Conservation (phyloP, 2,797 vertebrate genomes). For the Phaenicophaeus curvirostris region DNA sequence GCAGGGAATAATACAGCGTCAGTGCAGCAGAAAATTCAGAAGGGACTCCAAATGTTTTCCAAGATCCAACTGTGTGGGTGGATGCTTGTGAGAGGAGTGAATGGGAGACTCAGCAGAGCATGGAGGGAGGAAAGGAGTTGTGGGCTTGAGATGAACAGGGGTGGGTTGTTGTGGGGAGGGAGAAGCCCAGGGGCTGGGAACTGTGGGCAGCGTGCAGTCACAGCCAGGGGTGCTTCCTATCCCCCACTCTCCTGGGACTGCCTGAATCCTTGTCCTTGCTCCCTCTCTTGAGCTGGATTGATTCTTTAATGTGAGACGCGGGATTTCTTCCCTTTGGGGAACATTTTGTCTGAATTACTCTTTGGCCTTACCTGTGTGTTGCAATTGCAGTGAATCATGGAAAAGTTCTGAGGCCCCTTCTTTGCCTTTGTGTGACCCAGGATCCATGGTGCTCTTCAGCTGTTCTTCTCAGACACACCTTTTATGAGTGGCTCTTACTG, state of each 20-base stretch:
- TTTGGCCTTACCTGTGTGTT: background rate
- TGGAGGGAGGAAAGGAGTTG: background rate
- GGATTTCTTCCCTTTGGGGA: background rate
- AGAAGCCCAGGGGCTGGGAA: background rate
- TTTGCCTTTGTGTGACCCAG: background rate
- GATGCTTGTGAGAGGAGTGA: background rate
- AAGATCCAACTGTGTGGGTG: background rate
- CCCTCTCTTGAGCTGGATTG: background rate
- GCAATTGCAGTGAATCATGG: fast-evolving
- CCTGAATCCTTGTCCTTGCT: background rate
- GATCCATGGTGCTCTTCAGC: background rate
- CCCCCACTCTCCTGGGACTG: background rate
- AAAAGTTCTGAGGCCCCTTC: background rate
- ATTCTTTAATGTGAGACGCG: background rate
- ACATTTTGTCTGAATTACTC: background rate
- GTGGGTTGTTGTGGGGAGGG: background rate
- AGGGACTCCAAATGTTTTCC: background rate
- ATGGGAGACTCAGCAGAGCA: background rate
- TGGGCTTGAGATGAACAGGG: background rate
- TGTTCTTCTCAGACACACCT: background rate
- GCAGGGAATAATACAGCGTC: background rate
- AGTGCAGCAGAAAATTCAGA: background rate
- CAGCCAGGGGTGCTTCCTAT: background rate
- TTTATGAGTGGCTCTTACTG: background rate
- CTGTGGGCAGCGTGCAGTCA: background rate